Conservation (phyloP, 2,797 vertebrate genomes). For the Pantherophis alleghaniensis region DNA sequence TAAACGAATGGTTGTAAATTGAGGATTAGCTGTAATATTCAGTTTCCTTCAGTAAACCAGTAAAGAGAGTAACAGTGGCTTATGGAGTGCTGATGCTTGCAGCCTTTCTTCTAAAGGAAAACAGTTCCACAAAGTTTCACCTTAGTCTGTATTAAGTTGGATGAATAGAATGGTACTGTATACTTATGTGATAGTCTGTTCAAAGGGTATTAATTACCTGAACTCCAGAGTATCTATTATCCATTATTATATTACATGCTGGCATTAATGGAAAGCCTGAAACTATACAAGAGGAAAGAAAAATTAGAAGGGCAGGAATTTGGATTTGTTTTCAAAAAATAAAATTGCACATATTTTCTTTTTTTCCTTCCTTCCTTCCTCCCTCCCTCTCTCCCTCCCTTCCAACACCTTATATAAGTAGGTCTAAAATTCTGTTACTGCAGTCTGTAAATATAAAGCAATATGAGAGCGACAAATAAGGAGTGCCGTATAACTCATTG, state of each 20-base stretch:
- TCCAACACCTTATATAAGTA: not conserved
- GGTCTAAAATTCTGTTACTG: not conserved
- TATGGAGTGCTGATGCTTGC: not conserved
- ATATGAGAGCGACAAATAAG: not conserved
- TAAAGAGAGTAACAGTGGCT: not conserved
- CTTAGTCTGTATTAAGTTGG: too few species aligned
- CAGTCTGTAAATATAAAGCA: not conserved
- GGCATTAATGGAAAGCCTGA: slow-evolving; percentile 2
- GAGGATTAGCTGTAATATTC: too few species aligned
- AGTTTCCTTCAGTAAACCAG: not conserved
- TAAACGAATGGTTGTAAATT: too few species aligned
- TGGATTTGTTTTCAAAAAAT: not conserved
- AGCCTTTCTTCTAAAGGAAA: not conserved
- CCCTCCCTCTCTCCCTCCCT: not conserved
- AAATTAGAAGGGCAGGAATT: not conserved
- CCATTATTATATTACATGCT: slow-evolving; percentile 2
- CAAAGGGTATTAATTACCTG: slow-evolving; percentile 17
- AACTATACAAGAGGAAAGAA: not conserved
- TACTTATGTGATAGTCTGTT: not conserved
- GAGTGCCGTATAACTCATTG: too few species aligned
- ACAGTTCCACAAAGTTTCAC: not conserved
- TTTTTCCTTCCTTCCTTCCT: not conserved
- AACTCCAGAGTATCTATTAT: slow-evolving; percentile 13
- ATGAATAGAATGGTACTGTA: not conserved
- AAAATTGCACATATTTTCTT: not conserved